phyloP scores from a whole-genome alignment of 1,140 invertebrate species.

The Atta cephalotes region DNA sequence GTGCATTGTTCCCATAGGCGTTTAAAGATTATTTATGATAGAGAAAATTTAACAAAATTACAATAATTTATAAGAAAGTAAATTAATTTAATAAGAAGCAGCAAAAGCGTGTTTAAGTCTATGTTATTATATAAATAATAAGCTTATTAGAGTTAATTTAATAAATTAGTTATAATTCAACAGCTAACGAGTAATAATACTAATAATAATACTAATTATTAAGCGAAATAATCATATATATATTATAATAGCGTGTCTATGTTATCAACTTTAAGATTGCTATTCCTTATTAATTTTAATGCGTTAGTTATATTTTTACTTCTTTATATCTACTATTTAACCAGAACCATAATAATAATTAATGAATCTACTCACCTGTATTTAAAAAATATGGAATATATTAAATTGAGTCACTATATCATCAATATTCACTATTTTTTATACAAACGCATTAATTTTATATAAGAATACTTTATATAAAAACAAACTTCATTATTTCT shows the following conservation, averaged over 20 bases:
- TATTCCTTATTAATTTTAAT: background rate
- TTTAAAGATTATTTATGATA: no score
- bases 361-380: background rate
- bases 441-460: background rate
- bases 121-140: background rate
- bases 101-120: background rate
- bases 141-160: background rate
- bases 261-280: background rate
- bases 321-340: background rate
- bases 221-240: background rate
- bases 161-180: background rate
- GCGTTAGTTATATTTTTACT: background rate
- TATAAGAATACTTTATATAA: background rate
- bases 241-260: background rate
- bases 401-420: background rate
- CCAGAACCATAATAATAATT: background rate
- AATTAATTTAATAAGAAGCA: background rate
- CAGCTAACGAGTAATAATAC: background rate
- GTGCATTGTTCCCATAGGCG: no score
- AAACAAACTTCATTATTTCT: background rate
- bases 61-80: background rate
- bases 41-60: background rate
- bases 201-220: background rate
- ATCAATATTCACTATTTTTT: background rate
- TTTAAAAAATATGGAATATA: background rate